A percentile compares a stretch with the other conserved stretches of the same genome.
Evolutionary conservation across 1,140 invertebrate species (phyloP).

Genomic region (Prorops nasuta): DNA sequence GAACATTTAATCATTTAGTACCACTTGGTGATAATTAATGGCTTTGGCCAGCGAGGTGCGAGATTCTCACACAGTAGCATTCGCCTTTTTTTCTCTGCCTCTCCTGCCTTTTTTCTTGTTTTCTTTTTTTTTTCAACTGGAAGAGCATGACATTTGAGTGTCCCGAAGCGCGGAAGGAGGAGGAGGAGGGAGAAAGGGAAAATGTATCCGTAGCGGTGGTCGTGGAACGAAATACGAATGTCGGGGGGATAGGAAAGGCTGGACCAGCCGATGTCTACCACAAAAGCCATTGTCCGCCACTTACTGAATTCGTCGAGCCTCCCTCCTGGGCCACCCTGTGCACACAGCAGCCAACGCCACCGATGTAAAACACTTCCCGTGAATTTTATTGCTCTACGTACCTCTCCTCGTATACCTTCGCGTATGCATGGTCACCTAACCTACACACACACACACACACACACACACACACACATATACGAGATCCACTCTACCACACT

Average conservation of each 20-base stretch:
- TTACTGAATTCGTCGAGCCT: constrained; percentile 50
- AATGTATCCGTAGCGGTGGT: constrained; percentile 36
- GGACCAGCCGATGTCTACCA: constrained; percentile 36
- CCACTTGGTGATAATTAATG: neutral
- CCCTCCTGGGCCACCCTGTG: constrained; percentile 6
- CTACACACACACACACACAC: too few relatives aligned
- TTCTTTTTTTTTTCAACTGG: constrained; percentile 14
- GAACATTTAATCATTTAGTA: too few relatives aligned
- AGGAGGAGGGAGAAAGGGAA: constrained; percentile 23
- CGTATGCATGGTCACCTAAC: constrained; percentile 11
- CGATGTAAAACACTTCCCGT: constrained; percentile 52
- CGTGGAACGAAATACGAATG: constrained; percentile 42
- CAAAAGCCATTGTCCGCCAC: constrained; percentile 56
- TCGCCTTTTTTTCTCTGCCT: neutral
- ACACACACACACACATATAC: constrained; percentile 15
- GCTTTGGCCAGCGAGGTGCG: neutral
- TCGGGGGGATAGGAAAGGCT: constrained; percentile 21
- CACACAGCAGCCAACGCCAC: constrained; percentile 17
- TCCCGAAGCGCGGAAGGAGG: neutral
- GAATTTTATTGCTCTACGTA: constrained; percentile 47
- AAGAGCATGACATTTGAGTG: constrained; percentile 20
- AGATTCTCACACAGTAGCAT: neutral
- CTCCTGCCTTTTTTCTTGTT: constrained; percentile 17
- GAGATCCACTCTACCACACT: constrained; percentile 4
- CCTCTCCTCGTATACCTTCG: constrained; percentile 20